Evolutionary conservation across 2,888 invertebrate species (phyloP), one percentile per base, ranked within the genome.

Genomic region (Beris chalybata): DNA sequence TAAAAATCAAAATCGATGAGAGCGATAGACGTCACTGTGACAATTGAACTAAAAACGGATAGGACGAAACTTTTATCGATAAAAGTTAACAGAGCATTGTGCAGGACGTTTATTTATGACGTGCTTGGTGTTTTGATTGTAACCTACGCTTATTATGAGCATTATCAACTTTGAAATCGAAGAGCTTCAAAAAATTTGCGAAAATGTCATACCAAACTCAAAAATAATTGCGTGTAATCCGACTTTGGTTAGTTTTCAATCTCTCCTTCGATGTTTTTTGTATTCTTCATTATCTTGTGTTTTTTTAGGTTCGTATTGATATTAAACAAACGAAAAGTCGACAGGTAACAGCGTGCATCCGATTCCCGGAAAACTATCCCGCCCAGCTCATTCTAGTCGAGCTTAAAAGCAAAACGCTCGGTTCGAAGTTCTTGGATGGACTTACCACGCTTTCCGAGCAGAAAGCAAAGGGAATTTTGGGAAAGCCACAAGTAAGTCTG

Each of bases 311-410:
- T 59, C 84, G 89, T 71, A 84, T 87, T 63, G 86, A 87, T 82
- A 87, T 90, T 77, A 87, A 86, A 74, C 82, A 83, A 74, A 87
- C 87, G 32, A 81, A 83, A 53, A 85, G 84, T 73, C 89, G 89
- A 73, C 83, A 85, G 70, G 74, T 90, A 66, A 83, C 86, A 29
- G 84, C 84, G 61, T 89, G 89, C 71, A 82, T 89, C 61, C 86
- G 89, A 75, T 91, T 90, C 76, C 85, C 89, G 0, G 76, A 80
- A 47, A 79, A 84, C 53, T 91, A 90, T 78, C 90, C 90, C 0
- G 74, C 79, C 9, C 76, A 79, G 2, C 79, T 84, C 0, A 74
- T 90, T 22, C 78, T 90, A 31, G 78, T 89, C 12, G 89, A 91
- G 77, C 77, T 90, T 6, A 90, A 89, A 75, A 89, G 89, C 73